Percentiles rank a stretch among this genome's conserved stretches.
phyloP scores from a whole-genome alignment of 2,797 vertebrate species.

The Syndactyla subalaris region DNA sequence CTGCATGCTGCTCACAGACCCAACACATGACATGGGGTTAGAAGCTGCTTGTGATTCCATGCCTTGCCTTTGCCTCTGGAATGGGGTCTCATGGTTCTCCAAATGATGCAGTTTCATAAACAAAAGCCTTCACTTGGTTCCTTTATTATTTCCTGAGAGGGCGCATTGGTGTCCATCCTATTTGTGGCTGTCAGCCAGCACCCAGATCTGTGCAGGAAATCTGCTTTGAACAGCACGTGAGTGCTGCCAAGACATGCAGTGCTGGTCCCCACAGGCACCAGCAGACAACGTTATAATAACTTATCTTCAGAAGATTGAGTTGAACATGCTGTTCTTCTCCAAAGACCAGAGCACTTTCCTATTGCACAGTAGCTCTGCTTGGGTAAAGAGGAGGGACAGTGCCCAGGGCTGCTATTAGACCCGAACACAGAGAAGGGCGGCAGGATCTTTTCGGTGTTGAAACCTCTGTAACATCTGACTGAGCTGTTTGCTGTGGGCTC shows the following conservation, averaged over 20 bases:
- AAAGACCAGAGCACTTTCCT: not conserved
- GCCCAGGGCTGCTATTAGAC: not conserved
- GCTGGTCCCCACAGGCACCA: conserved; percentile 46
- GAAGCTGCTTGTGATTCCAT: not conserved
- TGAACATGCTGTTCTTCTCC: not conserved
- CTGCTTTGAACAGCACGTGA: conserved; percentile 21
- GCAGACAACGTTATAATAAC: conserved; percentile 3
- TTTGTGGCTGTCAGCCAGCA: not conserved
- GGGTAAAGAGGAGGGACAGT: not conserved
- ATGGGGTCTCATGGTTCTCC: not conserved
- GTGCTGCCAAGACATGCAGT: conserved; percentile 49
- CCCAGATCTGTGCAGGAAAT: conserved; percentile 57
- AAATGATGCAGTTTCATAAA: not conserved
- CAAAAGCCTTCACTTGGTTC: not conserved
- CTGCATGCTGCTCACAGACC: not conserved
- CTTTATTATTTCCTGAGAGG: conserved; percentile 41
- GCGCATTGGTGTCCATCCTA: not conserved
- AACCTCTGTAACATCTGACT: fast-evolving
- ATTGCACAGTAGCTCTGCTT: not conserved
- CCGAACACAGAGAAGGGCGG: not conserved
- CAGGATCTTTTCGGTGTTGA: not conserved
- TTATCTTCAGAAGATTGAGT: not conserved
- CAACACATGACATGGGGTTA: fast-evolving
- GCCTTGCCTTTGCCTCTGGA: not conserved
- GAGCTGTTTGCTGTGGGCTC: not conserved